These are phyloP conservation scores for Ammodramus savannarum DNA, from an alignment of 2,113 vertebrate species.

Conservation along the genomic window DNA sequence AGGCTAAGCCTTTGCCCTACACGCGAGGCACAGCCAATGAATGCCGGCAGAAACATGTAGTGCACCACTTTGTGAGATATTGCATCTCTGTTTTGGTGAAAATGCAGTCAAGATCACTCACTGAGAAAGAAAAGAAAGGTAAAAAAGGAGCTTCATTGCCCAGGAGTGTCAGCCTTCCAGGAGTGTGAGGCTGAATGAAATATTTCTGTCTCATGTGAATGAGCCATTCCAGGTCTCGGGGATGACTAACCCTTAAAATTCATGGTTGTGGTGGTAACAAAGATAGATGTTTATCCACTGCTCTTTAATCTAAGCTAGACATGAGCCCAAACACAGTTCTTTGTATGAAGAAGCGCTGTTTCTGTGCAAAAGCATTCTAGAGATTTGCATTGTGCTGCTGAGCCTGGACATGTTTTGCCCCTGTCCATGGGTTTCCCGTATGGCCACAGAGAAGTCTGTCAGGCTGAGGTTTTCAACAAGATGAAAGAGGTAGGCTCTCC, in stretches of 20 bases:
- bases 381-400: neutral
- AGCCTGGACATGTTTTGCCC: neutral
- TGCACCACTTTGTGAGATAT: neutral
- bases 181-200: neutral
- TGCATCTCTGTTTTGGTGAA: slow-evolving; percentile 22
- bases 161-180: neutral
- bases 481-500: neutral
- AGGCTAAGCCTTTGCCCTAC: slow-evolving; percentile 39
- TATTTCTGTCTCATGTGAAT: neutral
- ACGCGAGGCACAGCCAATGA: neutral
- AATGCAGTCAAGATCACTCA: slow-evolving; percentile 35
- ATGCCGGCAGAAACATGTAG: neutral
- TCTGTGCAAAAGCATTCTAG: neutral
- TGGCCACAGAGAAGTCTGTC: accelerated
- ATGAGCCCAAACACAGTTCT: neutral
- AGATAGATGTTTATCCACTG: neutral
- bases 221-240: neutral
- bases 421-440: accelerated
- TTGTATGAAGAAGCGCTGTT: neutral
- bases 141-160: neutral
- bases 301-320: slow-evolving; percentile 25
- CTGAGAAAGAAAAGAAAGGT: neutral
- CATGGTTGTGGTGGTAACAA: slow-evolving; percentile 27
- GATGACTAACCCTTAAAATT: slow-evolving; percentile 33
- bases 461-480: neutral